These are phyloP conservation scores for Prunella strophiata DNA, from an alignment of 2,797 vertebrate genomes.

Conservation along the genomic window DNA sequence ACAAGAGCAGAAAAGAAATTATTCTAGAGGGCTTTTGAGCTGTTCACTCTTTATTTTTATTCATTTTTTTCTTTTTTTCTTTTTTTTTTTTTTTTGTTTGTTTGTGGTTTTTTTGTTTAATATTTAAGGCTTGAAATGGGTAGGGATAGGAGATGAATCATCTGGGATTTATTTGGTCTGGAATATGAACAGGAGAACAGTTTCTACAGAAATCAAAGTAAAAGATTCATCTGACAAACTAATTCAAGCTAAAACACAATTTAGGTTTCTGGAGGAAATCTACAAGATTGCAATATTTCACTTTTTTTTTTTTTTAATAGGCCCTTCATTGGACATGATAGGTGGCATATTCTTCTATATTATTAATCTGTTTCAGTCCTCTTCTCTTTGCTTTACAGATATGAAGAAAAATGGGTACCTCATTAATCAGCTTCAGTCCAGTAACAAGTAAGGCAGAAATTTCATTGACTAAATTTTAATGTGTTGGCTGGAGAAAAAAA, in stretches of 20 bases:
- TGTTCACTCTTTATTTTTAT: not conserved
- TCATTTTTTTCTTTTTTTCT: not conserved
- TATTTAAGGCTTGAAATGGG: not conserved
- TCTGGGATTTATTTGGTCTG: not conserved
- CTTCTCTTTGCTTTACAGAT: not conserved
- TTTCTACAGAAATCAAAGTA: not conserved
- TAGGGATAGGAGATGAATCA: not conserved
- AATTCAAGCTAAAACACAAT: not conserved
- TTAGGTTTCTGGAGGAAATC: not conserved
- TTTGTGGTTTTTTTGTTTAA: not conserved
- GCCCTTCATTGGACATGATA: not conserved
- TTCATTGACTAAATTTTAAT: not conserved
- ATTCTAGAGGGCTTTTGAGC: not conserved
- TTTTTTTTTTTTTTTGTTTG: not conserved
- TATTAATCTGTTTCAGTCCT: not conserved
- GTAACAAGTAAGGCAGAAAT: not conserved
- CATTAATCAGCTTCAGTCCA: not conserved
- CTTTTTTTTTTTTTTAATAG: not conserved
- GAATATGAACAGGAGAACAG: not conserved
- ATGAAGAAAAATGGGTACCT: conserved; percentile 7
- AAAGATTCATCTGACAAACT: not conserved
- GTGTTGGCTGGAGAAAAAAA: not conserved
- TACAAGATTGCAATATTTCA: not conserved
- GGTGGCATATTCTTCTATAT: not conserved
- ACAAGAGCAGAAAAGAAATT: not conserved